Conservation (phyloP, 2,797 vertebrate species). For the Mormyrops boulengeri region DNA sequence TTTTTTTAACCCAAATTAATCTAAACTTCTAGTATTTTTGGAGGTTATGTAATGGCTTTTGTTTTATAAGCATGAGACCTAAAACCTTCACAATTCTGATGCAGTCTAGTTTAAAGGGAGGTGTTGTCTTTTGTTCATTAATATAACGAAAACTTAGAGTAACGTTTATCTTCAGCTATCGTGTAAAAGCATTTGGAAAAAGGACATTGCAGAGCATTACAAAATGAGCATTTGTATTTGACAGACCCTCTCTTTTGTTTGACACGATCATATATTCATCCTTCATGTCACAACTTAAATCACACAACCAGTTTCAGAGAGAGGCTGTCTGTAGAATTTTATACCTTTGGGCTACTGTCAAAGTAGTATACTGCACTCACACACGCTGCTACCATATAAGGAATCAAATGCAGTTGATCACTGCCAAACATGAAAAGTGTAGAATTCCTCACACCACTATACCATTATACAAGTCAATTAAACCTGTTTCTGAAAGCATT, state of each 20-base stretch:
- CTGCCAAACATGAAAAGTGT: slow-evolving; percentile 44
- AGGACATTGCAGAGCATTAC: background rate
- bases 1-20: background rate
- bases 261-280: slow-evolving; percentile 31
- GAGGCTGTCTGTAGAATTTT: slow-evolving; percentile 47
- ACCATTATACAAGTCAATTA: slow-evolving; percentile 31
- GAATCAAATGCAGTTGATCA: slow-evolving; percentile 55
- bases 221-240: background rate
- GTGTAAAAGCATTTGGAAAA: background rate
- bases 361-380: slow-evolving; percentile 66
- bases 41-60: background rate
- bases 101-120: background rate
- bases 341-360: slow-evolving; percentile 56
- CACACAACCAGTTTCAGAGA: slow-evolving; percentile 30
- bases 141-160: background rate
- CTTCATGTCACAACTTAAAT: slow-evolving; percentile 18
- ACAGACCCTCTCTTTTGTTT: background rate
- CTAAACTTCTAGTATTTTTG: background rate
- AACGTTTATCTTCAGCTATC: background rate
- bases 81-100: background rate
- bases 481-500: slow-evolving; percentile 12
- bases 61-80: background rate
- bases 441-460: slow-evolving; percentile 41
- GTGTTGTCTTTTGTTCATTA: background rate
- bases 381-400: slow-evolving; percentile 69